phyloP scores from a whole-genome alignment of 2,888 invertebrate genomes.

The Synergus umbraculus region DNA sequence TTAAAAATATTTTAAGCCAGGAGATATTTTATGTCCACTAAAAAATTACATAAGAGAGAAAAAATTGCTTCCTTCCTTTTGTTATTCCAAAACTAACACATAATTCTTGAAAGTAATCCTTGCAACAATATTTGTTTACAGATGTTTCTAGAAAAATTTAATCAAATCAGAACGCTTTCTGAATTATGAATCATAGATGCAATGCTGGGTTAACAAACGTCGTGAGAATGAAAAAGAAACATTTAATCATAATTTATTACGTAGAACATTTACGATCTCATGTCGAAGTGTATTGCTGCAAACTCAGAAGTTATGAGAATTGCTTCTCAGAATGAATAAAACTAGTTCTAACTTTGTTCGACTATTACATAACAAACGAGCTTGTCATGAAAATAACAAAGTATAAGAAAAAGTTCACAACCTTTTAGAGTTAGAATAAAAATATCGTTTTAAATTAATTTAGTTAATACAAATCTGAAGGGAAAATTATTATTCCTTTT shows the following conservation, averaged over 20 bases:
- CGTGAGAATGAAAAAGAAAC: neutral
- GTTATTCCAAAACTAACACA: neutral
- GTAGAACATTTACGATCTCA: conserved; percentile 29
- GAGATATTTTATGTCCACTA: neutral
- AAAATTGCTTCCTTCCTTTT: neutral
- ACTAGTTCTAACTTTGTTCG: neutral
- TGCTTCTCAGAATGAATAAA: conserved; percentile 22
- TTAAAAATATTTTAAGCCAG: neutral
- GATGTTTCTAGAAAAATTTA: neutral
- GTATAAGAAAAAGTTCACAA: neutral
- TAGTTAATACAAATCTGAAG: neutral
- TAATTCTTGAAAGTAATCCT: neutral
- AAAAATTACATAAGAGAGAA: neutral
- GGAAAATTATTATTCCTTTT: neutral
- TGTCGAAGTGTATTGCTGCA: conserved; percentile 12
- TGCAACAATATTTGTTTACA: neutral
- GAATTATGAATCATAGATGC: neutral
- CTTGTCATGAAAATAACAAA: neutral
- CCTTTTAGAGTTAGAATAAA: neutral
- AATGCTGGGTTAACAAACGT: conserved; percentile 3
- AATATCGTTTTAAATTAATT: no score
- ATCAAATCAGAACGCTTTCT: neutral
- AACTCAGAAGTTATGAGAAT: conserved; percentile 22
- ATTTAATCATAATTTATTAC: conserved; percentile 6
- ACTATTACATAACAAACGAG: neutral